These are phyloP conservation scores for Orgyia antiqua DNA, from an alignment of 2,888 invertebrate species.

Conservation along the genomic window DNA sequence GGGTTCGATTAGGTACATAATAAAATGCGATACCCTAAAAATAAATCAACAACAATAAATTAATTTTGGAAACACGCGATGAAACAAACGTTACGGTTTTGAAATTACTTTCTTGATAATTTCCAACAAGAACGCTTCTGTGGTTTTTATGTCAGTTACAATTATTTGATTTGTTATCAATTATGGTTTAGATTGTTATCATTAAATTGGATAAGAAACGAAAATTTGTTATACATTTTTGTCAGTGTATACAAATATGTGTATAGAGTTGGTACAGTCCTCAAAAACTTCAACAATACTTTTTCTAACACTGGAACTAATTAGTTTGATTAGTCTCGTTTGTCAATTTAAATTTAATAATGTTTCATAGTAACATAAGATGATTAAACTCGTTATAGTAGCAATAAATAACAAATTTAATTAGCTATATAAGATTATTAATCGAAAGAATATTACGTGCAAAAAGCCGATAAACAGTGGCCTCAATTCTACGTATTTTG, in stretches of 20 bases:
- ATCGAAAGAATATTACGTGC: no score
- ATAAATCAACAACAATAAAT: conserved; percentile 50
- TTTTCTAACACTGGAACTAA: neutral
- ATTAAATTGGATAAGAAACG: conserved; percentile 28
- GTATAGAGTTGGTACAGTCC: neutral
- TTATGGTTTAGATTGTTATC: conserved; percentile 44
- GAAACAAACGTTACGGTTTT: conserved; percentile 51
- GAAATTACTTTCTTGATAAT: conserved; percentile 57
- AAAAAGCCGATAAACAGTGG: no score
- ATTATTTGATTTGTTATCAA: conserved; percentile 47
- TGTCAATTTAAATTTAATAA: neutral
- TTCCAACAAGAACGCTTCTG: conserved; percentile 47
- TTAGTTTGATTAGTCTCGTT: neutral
- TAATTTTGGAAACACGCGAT: conserved; percentile 70
- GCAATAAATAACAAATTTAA: no score
- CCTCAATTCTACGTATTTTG: no score
- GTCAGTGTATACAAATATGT: neutral
- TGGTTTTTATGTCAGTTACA: conserved; percentile 50
- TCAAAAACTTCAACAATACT: neutral
- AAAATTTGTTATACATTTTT: conserved; percentile 15
- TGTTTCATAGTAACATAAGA: neutral
- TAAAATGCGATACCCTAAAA: conserved; percentile 34
- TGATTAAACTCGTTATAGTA: no score
- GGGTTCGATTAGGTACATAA: no score
- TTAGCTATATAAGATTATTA: no score